A percentile compares a stretch with the other conserved stretches of the same genome.
Evolutionary conservation across 37 sponge, comb jelly and placozoan species (phyloP).

Genomic region (Spongilla lacustris): DNA sequence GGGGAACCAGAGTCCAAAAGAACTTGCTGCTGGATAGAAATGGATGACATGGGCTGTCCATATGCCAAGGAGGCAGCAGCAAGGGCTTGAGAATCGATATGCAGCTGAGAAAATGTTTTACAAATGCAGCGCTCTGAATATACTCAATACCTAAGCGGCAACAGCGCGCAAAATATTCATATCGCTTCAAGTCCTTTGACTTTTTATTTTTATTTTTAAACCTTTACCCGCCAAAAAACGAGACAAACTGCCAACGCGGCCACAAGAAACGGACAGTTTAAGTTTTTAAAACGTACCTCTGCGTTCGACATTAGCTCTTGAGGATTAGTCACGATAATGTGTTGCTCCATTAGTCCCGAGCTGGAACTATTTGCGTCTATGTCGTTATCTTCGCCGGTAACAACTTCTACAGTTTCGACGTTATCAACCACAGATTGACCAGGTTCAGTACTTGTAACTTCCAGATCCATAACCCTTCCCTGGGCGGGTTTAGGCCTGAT

Average conservation of each 20-base stretch:
- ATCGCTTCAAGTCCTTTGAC: background rate
- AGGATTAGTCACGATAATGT: conserved; percentile 31
- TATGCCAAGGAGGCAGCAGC: background rate
- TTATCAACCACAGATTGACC: conserved; percentile 24
- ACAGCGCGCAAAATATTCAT: background rate
- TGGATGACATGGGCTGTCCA: background rate
- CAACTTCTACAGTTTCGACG: conserved; percentile 73
- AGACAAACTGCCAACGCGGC: background rate
- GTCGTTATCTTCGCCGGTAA: conserved; percentile 37
- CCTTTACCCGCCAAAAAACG: background rate
- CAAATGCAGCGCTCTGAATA: conserved; percentile 1
- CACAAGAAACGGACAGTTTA: background rate
- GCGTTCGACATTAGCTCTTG: conserved; percentile 48
- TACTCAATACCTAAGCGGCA: background rate
- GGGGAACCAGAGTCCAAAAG: background rate
- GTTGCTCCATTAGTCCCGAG: conserved; percentile 30
- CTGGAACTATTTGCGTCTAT: background rate
- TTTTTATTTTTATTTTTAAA: background rate
- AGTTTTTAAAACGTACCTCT: conserved; percentile 15
- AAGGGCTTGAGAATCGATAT: background rate
- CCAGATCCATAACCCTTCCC: conserved; percentile 52
- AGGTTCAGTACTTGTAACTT: conserved; percentile 14
- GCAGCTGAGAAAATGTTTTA: background rate
- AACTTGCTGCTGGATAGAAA: conserved; percentile 1
- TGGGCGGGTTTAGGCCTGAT: background rate